These are phyloP conservation scores for Eleutherodactylus coqui DNA, from an alignment of 2,797 vertebrate genomes.

Conservation along the genomic window DNA sequence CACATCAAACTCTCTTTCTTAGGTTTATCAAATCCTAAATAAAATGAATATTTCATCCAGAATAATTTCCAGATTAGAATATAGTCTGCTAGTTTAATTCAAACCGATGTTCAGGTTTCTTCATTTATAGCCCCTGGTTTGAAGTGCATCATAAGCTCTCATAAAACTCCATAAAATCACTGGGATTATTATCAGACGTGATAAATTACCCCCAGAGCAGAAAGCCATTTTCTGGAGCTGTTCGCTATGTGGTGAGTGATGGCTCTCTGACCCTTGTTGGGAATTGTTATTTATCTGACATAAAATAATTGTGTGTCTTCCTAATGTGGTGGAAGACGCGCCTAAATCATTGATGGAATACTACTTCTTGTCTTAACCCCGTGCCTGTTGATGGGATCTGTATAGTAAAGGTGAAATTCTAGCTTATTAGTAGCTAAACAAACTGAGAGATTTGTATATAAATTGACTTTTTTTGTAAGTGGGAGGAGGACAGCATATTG, in stretches of 20 bases:
- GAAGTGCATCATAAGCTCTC: conserved; percentile 42
- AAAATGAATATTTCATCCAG: not conserved
- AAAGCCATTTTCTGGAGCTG: conserved; percentile 47
- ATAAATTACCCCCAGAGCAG: conserved; percentile 55
- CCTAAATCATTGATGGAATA: conserved; percentile 40
- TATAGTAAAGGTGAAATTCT: not conserved
- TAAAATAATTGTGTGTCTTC: conserved; percentile 56
- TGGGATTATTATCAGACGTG: conserved; percentile 51
- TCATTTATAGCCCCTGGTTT: conserved; percentile 23
- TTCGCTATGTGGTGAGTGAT: conserved; percentile 50
- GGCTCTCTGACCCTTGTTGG: conserved; percentile 47
- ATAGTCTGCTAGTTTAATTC: not conserved
- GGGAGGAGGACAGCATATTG: too few relatives aligned
- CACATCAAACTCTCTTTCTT: not conserved
- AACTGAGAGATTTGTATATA: not conserved
- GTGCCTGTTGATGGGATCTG: not conserved
- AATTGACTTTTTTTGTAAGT: not conserved
- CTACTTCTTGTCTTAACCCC: conserved; percentile 3
- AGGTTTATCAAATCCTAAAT: not conserved
- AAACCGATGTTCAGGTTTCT: conserved; percentile 5
- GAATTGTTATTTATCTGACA: conserved; percentile 61
- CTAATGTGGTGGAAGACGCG: conserved; percentile 45
- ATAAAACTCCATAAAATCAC: conserved; percentile 51
- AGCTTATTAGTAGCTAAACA: not conserved
- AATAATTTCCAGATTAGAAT: conserved; percentile 3